These are phyloP conservation scores for Bergia puertoricense DNA, from an alignment of 92 coral and sea anemone species.

Conservation along the genomic window DNA sequence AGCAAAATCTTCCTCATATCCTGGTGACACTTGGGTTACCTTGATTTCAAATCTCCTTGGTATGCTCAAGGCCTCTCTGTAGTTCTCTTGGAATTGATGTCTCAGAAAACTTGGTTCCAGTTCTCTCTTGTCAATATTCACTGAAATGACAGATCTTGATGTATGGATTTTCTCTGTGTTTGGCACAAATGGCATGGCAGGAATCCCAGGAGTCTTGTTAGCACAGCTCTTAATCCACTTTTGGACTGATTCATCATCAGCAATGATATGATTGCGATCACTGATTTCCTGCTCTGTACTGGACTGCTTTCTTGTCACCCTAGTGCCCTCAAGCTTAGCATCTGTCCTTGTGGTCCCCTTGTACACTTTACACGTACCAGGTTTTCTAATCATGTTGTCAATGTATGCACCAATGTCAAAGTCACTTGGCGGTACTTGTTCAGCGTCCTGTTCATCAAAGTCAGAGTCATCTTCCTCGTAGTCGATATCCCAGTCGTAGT, in stretches of 20 bases:
- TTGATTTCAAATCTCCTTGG: conserved; percentile 55
- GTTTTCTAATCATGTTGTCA: conserved; percentile 21
- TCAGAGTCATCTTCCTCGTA: conserved; percentile 18
- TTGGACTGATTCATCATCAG: conserved; percentile 4
- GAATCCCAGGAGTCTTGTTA: not conserved
- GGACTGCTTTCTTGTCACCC: not conserved
- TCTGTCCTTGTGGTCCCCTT: not conserved
- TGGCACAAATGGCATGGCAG: no score
- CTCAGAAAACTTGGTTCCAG: conserved; percentile 25
- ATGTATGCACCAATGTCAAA: conserved; percentile 54
- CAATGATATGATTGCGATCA: conserved; percentile 1
- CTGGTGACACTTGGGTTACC: not conserved
- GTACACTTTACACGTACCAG: not conserved
- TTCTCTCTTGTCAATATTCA: conserved; percentile 22
- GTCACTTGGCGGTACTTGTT: not conserved
- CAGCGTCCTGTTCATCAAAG: not conserved
- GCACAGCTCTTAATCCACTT: not conserved
- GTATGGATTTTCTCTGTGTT: not conserved
- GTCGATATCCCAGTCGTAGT: conserved; percentile 6
- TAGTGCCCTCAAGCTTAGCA: not conserved
- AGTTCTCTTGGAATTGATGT: conserved; percentile 37
- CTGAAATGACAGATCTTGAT: not conserved
- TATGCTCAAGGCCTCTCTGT: conserved; percentile 46
- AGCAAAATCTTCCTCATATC: not conserved
- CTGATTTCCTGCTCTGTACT: not conserved